Percentiles rank a stretch among this genome's conserved stretches.
Conservation (phyloP, 1,140 invertebrate genomes). For the Coelopa frigida region DNA sequence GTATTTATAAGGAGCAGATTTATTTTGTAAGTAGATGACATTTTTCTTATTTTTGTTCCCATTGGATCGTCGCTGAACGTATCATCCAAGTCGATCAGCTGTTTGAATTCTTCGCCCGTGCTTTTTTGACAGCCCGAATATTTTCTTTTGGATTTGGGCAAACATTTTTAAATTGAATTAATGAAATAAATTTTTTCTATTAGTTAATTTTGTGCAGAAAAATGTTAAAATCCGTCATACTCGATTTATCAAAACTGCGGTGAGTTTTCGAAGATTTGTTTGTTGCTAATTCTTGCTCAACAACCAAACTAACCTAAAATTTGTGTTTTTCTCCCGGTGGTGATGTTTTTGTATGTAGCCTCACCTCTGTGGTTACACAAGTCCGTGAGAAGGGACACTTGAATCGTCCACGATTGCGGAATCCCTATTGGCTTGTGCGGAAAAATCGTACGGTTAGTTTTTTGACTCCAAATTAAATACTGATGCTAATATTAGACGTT, state of each 20-base stretch:
- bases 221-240: constrained; percentile 10
- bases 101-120: too few relatives aligned
- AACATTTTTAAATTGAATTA: too few relatives aligned
- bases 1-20: too few relatives aligned
- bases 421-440: constrained; percentile 53
- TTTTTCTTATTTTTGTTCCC: too few relatives aligned
- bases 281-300: not conserved
- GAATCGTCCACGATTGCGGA: constrained; percentile 47
- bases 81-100: too few relatives aligned
- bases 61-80: too few relatives aligned
- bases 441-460: constrained; percentile 48
- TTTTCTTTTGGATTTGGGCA: too few relatives aligned
- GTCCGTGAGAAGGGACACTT: constrained; percentile 38
- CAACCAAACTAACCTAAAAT: constrained; percentile 16
- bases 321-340: not conserved
- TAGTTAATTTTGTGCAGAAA: not conserved
- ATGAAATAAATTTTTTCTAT: too few relatives aligned
- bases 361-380: constrained; percentile 28
- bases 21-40: too few relatives aligned
- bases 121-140: too few relatives aligned
- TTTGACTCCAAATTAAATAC: not conserved
- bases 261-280: not conserved
- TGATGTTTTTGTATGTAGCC: not conserved
- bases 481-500: too few relatives aligned
- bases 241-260: constrained; percentile 11